These are phyloP conservation scores for Pegea sp. DNA, from an alignment of 23 tunicate species.

Conservation along the genomic window DNA sequence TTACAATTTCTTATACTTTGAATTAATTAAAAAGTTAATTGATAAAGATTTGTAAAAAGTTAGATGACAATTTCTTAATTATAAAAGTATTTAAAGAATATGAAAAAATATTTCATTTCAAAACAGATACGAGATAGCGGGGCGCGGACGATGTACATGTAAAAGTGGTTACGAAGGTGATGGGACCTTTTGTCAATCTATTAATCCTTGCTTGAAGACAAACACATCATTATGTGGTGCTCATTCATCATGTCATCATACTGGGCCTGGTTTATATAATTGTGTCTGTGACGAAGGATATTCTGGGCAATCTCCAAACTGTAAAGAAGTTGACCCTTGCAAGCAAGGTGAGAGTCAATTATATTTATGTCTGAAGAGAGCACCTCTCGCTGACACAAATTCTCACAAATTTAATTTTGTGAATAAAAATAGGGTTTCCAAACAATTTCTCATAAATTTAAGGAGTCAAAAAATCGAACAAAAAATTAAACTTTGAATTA, in stretches of 20 bases:
- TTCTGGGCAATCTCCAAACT: slow-evolving; percentile 63
- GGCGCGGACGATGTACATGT: slow-evolving; percentile 36
- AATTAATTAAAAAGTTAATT: no score
- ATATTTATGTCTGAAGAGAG: no score
- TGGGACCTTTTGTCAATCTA: slow-evolving; percentile 32
- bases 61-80: background rate
- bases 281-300: slow-evolving; percentile 36
- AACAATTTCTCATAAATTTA: no score
- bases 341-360: slow-evolving; percentile 14
- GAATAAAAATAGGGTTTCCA: no score
- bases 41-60: background rate
- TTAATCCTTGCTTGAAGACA: slow-evolving; percentile 55
- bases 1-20: no score
- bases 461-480: no score
- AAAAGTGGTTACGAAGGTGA: slow-evolving; percentile 60
- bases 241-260: slow-evolving; percentile 29
- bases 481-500: no score
- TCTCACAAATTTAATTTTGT: no score
- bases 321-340: slow-evolving; percentile 30
- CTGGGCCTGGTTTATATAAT: slow-evolving; percentile 28
- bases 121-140: slow-evolving; percentile 27
- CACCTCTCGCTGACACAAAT: no score
- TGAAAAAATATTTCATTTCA: no score
- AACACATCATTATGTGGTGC: slow-evolving; percentile 8
- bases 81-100: background rate